Evolutionary conservation across 1,140 invertebrate species (phyloP).

Genomic region (Drosophila ercepeae): DNA sequence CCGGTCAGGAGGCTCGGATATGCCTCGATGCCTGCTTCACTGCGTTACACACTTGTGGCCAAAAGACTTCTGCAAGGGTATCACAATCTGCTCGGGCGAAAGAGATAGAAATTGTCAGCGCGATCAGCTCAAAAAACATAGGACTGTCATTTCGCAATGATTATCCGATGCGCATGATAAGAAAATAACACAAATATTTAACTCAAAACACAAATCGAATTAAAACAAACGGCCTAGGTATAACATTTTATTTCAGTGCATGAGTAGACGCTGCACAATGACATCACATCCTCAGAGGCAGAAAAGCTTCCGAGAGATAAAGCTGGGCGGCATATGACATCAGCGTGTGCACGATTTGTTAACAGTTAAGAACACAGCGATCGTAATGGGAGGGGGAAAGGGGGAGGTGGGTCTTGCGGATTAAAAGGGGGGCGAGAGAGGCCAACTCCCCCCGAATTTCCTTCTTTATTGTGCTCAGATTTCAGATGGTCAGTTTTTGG

Average conservation of each 20-base stretch:
- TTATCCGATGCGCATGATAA: too few species aligned
- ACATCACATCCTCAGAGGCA: constrained; percentile 49
- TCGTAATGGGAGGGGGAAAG: constrained; percentile 11
- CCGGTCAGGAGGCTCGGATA: too few species aligned
- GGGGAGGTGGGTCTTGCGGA: neutral
- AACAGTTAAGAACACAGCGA: constrained; percentile 73
- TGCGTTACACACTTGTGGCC: too few species aligned
- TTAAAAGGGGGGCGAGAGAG: neutral
- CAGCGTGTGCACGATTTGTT: constrained; percentile 81
- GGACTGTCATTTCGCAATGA: too few species aligned
- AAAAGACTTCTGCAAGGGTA: too few species aligned
- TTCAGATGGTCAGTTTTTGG: constrained; percentile 32
- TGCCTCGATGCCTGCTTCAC: too few species aligned
- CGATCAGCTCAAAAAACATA: neutral
- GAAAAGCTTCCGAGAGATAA: neutral
- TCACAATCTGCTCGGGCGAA: constrained; percentile 11
- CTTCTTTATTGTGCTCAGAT: constrained; percentile 8
- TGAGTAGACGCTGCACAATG: constrained; percentile 37
- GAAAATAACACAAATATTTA: neutral
- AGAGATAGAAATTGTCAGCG: neutral
- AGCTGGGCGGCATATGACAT: constrained; percentile 62
- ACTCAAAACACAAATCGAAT: too few species aligned
- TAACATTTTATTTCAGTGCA: constrained; percentile 32
- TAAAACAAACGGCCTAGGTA: too few species aligned
- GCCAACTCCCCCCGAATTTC: constrained; percentile 8